Base-by-base conservation (phyloP, 2,888 invertebrate genomes). In the Ennomos erosarius region DNA sequence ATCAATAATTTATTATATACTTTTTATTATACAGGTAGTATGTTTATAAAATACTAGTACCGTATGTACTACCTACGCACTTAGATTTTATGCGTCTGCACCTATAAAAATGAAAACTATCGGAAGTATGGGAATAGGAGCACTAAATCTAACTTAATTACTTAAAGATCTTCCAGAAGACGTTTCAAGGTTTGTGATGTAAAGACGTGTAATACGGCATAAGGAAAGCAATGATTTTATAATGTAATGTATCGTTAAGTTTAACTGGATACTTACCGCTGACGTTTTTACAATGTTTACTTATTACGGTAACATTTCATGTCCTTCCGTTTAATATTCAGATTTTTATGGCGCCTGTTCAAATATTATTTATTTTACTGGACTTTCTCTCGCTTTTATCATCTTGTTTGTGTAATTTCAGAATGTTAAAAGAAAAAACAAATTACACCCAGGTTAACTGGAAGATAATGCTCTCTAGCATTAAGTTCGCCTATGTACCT, bases 141-240 rank as follows among this genome's bases (percentile, higher is more conserved):
- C 26, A 26, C 6, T 13, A 35, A 35, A 16, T 36, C 13, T 39
- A 45, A 44, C n/a, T n/a, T n/a, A n/a, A n/a, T n/a, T n/a, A n/a
- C n/a, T n/a, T 26, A 55, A 73, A 64, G 71, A 59, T 59, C 48
- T 53, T 62, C 61, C 58, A 71, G 73, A 74, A 74, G 72, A 62
- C 71, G 74, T 70, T 70, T 64, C 61, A 62, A 68, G 68, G 63
- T 73, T 70, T 36, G 51, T 70, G 69, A 67, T 54, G 68, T 54
- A 64, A 50, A 68, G 67, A 64, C 58, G 45, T 65, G 67, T 74
- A 59, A 68, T 66, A 68, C 45, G 34, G 59, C 75, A 76, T 74
- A 76, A 67, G 59, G 56, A 62, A 58, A 67, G 59, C 55, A 62
- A 58, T 59, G 48, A 59, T 65, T 26, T n/a, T 26, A 65, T 65